These are phyloP conservation scores for Acrocephalus arundinaceus DNA, from an alignment of 2,113 vertebrate species.

Conservation along the genomic window DNA sequence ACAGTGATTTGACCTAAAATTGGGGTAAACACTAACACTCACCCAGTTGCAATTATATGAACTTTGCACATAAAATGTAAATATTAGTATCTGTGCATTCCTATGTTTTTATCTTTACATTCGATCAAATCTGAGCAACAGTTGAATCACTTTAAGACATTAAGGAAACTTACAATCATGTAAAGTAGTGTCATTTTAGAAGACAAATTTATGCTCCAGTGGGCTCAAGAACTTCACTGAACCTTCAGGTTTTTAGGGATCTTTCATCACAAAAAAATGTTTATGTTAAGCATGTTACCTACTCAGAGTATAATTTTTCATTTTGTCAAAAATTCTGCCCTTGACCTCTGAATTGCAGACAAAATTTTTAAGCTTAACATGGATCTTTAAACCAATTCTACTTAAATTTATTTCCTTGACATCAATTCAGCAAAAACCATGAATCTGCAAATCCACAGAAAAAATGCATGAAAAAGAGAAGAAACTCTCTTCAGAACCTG, in stretches of 20 bases:
- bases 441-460: background rate
- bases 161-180: conserved; percentile 13
- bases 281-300: background rate
- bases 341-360: background rate
- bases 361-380: background rate
- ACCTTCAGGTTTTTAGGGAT: background rate
- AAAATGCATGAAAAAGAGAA: background rate
- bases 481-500: background rate
- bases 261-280: conserved; percentile 14
- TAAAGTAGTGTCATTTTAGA: background rate
- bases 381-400: background rate
- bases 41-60: background rate
- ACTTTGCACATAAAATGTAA: background rate
- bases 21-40: background rate
- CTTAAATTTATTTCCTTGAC: background rate
- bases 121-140: background rate
- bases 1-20: background rate
- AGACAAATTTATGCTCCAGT: conserved; percentile 19
- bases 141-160: conserved; percentile 15
- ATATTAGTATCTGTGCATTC: background rate
- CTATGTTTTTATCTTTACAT: background rate
- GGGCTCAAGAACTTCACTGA: background rate
- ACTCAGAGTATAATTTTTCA: background rate
- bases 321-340: background rate
- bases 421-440: background rate